A percentile compares a stretch with the other conserved stretches of the same genome.
These are phyloP conservation scores for Belgica antarctica DNA, from an alignment of 2,888 invertebrate species.

Conservation along the genomic window DNA sequence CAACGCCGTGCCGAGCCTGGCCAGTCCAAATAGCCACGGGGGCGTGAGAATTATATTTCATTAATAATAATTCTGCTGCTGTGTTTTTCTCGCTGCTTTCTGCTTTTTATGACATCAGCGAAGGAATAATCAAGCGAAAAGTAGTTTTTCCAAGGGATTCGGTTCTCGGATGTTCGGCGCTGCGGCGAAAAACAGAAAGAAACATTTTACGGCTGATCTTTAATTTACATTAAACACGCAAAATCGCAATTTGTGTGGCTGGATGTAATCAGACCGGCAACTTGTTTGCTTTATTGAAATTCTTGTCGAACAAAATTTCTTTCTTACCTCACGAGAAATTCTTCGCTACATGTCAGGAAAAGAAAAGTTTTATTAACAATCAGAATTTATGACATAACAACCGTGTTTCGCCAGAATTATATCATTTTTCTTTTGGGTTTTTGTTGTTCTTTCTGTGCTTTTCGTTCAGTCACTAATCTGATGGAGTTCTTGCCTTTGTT, in stretches of 20 bases:
- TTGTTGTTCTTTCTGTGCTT: no score
- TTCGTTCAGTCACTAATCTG: no score
- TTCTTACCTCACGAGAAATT: background rate
- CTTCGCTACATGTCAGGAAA: no score
- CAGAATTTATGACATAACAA: slow-evolving; percentile 36
- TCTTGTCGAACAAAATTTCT: slow-evolving; percentile 17
- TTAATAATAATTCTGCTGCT: background rate
- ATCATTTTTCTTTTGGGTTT: slow-evolving; percentile 21
- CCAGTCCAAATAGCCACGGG: background rate
- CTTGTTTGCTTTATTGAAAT: slow-evolving; percentile 42
- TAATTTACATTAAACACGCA: slow-evolving; percentile 41
- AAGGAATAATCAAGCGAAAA: slow-evolving; percentile 16
- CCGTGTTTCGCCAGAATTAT: background rate
- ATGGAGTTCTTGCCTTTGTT: no score
- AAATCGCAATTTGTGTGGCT: slow-evolving; percentile 29
- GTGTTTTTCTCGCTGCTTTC: background rate
- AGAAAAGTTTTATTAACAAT: slow-evolving; percentile 39
- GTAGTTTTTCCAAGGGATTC: background rate
- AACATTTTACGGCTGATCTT: slow-evolving; percentile 24
- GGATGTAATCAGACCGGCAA: slow-evolving; percentile 33
- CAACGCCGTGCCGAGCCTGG: background rate
- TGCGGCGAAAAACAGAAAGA: slow-evolving; percentile 16
- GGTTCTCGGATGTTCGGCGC: background rate
- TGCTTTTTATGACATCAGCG: background rate
- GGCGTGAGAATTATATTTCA: slow-evolving; percentile 3